Conservation (phyloP, 2,113 vertebrate species). For the Lasiurus borealis region DNA sequence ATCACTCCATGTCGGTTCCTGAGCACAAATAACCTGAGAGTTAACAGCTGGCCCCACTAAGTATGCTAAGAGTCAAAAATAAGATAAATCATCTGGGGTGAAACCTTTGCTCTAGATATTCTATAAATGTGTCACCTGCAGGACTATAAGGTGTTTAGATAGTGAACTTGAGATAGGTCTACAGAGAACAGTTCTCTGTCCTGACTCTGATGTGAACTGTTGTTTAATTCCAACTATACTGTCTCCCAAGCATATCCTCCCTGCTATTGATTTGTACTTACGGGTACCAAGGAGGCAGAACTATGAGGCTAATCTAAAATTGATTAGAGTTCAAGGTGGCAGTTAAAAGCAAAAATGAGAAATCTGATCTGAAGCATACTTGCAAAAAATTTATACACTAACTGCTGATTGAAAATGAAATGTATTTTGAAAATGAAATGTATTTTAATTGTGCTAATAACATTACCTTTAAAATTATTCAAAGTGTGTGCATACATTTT, state of each 20-base stretch:
- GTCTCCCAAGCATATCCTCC: not conserved
- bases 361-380: not conserved
- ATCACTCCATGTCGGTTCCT: not conserved
- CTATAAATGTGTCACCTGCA: not conserved
- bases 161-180: not conserved
- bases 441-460: too few species aligned
- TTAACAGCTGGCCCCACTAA: not conserved
- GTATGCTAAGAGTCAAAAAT: not conserved
- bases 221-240: not conserved
- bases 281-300: not conserved
- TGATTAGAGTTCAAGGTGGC: not conserved
- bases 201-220: not conserved
- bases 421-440: too few species aligned
- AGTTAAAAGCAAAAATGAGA: constrained; percentile 1
- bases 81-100: not conserved
- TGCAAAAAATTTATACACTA: too few species aligned
- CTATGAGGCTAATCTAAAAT: not conserved
- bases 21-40: not conserved
- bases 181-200: not conserved
- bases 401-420: too few species aligned
- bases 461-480: too few species aligned
- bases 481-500: too few species aligned
- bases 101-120: not conserved
- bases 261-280: not conserved
- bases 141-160: not conserved